Conservation (phyloP, 2,113 vertebrate genomes). For the Psilopogon haemacephalus region DNA sequence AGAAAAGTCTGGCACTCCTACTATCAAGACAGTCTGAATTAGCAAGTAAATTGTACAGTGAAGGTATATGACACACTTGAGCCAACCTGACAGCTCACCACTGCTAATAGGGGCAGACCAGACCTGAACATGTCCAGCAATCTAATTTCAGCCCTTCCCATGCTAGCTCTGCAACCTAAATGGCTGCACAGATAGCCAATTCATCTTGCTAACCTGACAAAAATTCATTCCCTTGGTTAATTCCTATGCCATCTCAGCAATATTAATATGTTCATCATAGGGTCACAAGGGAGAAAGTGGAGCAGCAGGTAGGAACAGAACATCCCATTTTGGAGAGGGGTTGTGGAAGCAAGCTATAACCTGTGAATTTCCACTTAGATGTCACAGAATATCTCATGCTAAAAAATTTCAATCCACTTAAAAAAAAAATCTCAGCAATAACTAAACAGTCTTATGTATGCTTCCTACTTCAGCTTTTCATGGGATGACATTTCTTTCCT, state of each 20-base stretch:
- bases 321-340: neutral
- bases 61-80: neutral
- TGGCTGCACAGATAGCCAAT: neutral
- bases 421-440: neutral
- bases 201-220: conserved; percentile 15
- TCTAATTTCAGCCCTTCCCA: neutral
- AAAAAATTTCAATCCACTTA: neutral
- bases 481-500: neutral
- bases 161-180: conserved; percentile 25
- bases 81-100: conserved; percentile 21
- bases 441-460: rapidly evolving
- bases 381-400: neutral
- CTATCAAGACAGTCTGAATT: neutral
- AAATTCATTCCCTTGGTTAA: conserved; percentile 54
- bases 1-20: neutral
- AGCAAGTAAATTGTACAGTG: neutral
- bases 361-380: neutral
- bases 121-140: neutral
- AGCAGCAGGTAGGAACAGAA: neutral
- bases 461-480: neutral
- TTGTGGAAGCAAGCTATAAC: neutral
- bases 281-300: neutral
- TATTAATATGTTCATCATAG: conserved; percentile 8
- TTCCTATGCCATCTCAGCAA: neutral
- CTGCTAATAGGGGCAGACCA: neutral